Conservation (phyloP, 1,140 invertebrate species). For the Drosophila mayri region DNA sequence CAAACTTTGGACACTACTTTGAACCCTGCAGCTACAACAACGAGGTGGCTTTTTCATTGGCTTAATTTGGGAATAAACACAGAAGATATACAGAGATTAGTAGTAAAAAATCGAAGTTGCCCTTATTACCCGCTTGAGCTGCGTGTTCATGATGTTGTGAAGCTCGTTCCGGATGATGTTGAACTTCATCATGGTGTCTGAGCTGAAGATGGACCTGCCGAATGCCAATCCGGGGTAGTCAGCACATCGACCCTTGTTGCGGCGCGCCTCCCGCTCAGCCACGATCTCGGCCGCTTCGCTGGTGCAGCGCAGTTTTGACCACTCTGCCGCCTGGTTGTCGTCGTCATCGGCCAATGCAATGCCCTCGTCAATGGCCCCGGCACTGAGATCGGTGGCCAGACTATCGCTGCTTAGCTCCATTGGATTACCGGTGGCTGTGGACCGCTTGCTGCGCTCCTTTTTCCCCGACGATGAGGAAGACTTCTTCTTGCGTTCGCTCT, state of each 20-base stretch:
- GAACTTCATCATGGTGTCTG: constrained; percentile 99
- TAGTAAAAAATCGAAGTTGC: constrained; percentile 16
- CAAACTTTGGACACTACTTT: constrained; percentile 56
- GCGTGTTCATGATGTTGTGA: constrained; percentile 98
- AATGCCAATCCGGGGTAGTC: constrained; percentile 97
- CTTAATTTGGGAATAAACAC: constrained; percentile 47
- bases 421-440: constrained; percentile 14
- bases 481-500: constrained; percentile 68
- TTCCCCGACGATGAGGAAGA: constrained; percentile 51
- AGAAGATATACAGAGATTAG: constrained; percentile 52
- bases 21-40: constrained; percentile 7
- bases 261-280: constrained; percentile 92
- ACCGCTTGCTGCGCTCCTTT: constrained; percentile 68
- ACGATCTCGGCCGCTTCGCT: constrained; percentile 94
- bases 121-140: constrained; percentile 95
- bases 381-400: constrained; percentile 85
- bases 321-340: constrained; percentile 91
- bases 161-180: constrained; percentile 98
- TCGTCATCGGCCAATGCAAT: constrained; percentile 87
- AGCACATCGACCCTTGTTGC: constrained; percentile 91
- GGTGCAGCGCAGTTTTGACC: constrained; percentile 93
- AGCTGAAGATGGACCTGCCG: constrained; percentile 96
- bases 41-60: constrained; percentile 13
- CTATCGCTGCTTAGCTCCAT: constrained; percentile 82
- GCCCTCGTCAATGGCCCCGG: constrained; percentile 85